Conservation (phyloP, 2,888 invertebrate genomes). For the Papilio elwesi region DNA sequence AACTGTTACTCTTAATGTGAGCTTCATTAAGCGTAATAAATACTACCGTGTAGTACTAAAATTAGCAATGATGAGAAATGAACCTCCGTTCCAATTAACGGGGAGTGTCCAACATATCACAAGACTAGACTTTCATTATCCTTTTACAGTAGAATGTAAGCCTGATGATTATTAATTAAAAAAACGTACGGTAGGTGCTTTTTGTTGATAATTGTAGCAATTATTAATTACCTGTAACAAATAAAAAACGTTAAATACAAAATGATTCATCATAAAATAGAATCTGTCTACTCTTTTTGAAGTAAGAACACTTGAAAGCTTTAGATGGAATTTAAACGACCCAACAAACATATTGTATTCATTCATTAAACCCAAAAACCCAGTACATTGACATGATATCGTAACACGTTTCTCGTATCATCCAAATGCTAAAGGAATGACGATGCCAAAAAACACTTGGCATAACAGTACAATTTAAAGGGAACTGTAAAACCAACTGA, state of each 20-base stretch:
- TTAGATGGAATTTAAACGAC: no score
- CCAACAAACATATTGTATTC: not conserved
- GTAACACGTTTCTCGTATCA: not conserved
- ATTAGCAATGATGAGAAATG: not conserved
- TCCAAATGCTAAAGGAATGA: not conserved
- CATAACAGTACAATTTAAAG: slow-evolving; percentile 24
- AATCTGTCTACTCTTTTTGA: no score
- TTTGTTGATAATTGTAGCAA: not conserved
- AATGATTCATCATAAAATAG: not conserved
- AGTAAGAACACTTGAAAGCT: no score
- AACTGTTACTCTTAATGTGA: slow-evolving; percentile 1
- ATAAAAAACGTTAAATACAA: not conserved
- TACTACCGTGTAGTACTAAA: not conserved
- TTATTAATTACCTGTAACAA: slow-evolving; percentile 28
- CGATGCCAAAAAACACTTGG: not conserved
- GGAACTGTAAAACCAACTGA: slow-evolving; percentile 31
- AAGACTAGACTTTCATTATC: no score
- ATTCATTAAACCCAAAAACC: not conserved
- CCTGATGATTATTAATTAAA: not conserved
- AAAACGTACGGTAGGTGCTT: not conserved
- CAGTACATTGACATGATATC: not conserved
- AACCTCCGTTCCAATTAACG: no score
- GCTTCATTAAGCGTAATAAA: not conserved
- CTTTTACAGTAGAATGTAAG: no score
- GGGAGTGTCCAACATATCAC: no score